Conservation (phyloP, 23 tunicate species). For the Ciona savignyi region DNA sequence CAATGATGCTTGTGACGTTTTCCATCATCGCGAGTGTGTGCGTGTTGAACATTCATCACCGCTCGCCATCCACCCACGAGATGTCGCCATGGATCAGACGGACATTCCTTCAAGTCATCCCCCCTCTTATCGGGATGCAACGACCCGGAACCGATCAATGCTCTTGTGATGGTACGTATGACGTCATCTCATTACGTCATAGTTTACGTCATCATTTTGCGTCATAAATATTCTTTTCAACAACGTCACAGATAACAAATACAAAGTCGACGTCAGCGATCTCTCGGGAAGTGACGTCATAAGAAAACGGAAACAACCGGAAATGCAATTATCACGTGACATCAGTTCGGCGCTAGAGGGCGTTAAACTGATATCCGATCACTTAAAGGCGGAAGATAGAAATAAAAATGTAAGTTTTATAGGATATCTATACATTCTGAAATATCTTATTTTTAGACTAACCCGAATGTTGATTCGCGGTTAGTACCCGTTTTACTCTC, state of each 20-base stretch:
- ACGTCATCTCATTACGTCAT: neutral
- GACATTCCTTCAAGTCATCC: conserved; percentile 49
- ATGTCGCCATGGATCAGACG: conserved; percentile 66
- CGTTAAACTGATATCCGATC: conserved; percentile 44
- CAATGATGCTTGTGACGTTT: conserved; percentile 90
- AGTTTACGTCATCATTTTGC: neutral
- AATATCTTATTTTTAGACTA: neutral
- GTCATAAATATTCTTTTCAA: too few species aligned
- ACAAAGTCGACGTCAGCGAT: conserved; percentile 28
- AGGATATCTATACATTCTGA: neutral
- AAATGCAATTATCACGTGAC: conserved; percentile 7
- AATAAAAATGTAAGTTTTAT: conserved; percentile 26
- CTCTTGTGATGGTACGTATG: neutral
- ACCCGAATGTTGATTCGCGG: too few species aligned
- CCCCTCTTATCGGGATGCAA: conserved; percentile 44
- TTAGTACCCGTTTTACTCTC: too few species aligned
- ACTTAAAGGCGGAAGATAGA: conserved; percentile 36
- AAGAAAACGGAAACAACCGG: conserved; percentile 7
- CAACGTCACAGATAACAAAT: neutral
- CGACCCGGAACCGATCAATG: conserved; percentile 27
- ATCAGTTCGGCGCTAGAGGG: conserved; percentile 32
- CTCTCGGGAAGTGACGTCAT: conserved; percentile 50
- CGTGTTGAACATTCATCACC: conserved; percentile 94
- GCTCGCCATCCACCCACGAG: conserved; percentile 73
- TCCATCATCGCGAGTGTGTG: conserved; percentile 85